Base-by-base conservation (phyloP, 2,888 invertebrate species). In the Oasisia sp. region DNA sequence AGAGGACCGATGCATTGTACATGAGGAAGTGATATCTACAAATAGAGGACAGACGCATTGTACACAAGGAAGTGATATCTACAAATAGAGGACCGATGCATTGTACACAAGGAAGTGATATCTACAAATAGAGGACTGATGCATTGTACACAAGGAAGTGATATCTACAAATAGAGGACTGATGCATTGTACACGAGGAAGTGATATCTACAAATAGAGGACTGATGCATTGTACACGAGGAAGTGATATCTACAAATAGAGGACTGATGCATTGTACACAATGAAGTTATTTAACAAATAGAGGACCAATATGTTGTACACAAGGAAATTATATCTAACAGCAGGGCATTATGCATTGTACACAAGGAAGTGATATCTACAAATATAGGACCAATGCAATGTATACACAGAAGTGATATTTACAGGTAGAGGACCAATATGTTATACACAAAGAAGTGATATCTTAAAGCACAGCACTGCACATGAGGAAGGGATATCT, bases 41-140 rank as follows among this genome's bases (percentile, higher is more conserved):
- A 56, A 19, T 38, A 94, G 94, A 89, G 44, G 91, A 96, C 95
- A 2, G 96, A 96, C 4, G 96, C 96, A 94, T 96, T 96, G 94
- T 96, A 96, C 38, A 96, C 96, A 89, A 96, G 94, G 92, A 96
- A 96, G 92, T 96, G 96, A 93, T 96, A 96, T 93, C 96, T 96
- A 93, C 56, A 56, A 56, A 19, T 96, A 96, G 32, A 96, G 94
- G 91, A 96, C 95, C 1, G 96, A 96, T 3, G 96, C 96, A 94
- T 96, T 96, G 94, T 96, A 96, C 38, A 96, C 96, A 89, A 96
- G 94, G 92, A 96, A 96, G 92, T 96, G 96, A 93, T 96, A 96
- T 93, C 96, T 96, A 93, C 74, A 74, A 74, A 27, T 44, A 94
- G 94, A 89, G 44, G 91, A 96, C 95, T 1, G 96, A 96, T 4